Base-by-base conservation (phyloP, 2,113 vertebrate genomes). In the Syrmaticus mikado region DNA sequence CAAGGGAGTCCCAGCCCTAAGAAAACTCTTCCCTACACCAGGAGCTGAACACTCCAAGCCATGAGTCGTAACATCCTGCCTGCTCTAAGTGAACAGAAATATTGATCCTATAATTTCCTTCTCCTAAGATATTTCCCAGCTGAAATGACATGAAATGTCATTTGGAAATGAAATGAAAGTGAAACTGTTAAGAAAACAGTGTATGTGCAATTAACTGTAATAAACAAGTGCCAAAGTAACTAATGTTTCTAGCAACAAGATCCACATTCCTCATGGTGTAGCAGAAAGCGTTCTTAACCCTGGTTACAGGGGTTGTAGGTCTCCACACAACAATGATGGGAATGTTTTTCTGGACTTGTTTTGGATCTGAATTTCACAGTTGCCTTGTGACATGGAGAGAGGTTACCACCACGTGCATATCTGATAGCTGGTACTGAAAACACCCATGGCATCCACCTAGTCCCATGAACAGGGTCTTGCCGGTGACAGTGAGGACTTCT, bases 391-490 rank as follows among this genome's bases (percentile, higher is more conserved):
- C 18, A 8, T 8, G 34, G 28, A 38, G 11, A n/a, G 25, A 62
- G 8, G 61, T 30, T 34, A 6, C 5, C 34, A 40, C 34, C 50
- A 28, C 1, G 4, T 25, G 5, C 12, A 11, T 6, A 3, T 32
- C 66, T 17, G 6, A 70, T 14, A 68, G 46, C 38, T 41, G 5
- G 5, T 50, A 82, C 68, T 28, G 17, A 53, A 60, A 48, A 61
- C 3, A n/a, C 28, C 57, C 58, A 57, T 25, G 75, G 5, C 0
- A 40, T 3, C 25, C 48, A 52, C 22, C 0, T 0, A 40, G 30
- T 10, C 3, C 20, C n/a, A 10, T 13, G 2, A 62, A 46, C 3
- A 4, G 18, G 21, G 41, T 1, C 28, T 40, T 79, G 21, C 46
- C 20, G 32, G 10, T 38, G 67, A 41, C 1, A 1, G 20, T 0